Conservation (phyloP, 2,797 vertebrate genomes). For the Anguilla megastoma region DNA sequence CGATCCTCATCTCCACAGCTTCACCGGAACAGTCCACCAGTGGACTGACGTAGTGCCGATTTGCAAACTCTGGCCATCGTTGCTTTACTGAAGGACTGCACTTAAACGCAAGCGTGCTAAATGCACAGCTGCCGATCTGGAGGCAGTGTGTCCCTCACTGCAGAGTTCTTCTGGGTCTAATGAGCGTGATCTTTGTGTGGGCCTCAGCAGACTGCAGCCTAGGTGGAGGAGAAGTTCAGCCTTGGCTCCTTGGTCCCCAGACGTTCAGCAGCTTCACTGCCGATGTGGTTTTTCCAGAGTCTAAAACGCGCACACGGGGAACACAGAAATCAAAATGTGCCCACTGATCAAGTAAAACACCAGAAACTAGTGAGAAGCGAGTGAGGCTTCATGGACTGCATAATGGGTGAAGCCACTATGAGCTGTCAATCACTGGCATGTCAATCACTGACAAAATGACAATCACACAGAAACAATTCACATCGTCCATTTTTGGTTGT, state of each 20-base stretch:
- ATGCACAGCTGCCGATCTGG: neutral
- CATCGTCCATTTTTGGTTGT: too few relatives aligned
- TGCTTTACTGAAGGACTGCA: neutral
- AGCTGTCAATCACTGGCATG: neutral
- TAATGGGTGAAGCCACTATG: neutral
- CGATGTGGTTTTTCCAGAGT: conserved; percentile 81
- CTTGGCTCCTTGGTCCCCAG: conserved; percentile 73
- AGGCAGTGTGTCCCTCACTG: neutral
- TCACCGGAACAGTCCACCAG: neutral
- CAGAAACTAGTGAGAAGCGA: neutral
- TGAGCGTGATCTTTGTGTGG: neutral
- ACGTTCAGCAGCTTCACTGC: conserved; percentile 37
- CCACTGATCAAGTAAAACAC: neutral
- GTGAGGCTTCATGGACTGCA: neutral
- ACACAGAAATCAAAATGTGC: conserved; percentile 12
- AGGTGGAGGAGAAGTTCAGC: conserved; percentile 76
- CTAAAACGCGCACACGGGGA: conserved; percentile 61
- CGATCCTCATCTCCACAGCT: neutral
- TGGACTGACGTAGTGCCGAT: neutral
- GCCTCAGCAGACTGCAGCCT: neutral
- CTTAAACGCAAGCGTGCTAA: neutral
- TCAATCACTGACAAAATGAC: neutral
- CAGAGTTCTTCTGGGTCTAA: neutral
- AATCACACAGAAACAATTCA: neutral
- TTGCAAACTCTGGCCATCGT: neutral